A percentile compares a stretch with the other conserved stretches of the same genome.
These are phyloP conservation scores for Melanotaenia parkinsoni DNA, from an alignment of 2,797 vertebrate species.

Conservation along the genomic window DNA sequence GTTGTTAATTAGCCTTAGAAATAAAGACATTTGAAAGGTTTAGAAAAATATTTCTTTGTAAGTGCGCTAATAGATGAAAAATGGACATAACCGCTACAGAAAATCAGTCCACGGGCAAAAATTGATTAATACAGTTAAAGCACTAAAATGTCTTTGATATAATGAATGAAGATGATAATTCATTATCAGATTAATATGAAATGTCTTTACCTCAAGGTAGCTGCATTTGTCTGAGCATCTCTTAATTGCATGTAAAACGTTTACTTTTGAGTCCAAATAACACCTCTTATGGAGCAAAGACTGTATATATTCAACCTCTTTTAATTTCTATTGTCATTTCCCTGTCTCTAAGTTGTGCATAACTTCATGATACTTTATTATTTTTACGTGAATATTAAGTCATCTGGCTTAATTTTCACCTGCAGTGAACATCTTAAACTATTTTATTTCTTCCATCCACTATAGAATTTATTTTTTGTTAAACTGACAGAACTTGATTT, in stretches of 20 bases:
- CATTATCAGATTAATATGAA: neutral
- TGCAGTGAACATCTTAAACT: neutral
- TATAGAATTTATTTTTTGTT: neutral
- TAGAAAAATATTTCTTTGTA: slow-evolving; percentile 3
- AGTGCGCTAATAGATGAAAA: slow-evolving; percentile 1
- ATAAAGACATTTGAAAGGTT: slow-evolving; percentile 19
- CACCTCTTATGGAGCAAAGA: neutral
- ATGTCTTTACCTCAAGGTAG: neutral
- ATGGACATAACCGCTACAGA: neutral
- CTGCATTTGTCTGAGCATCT: neutral
- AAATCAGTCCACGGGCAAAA: neutral
- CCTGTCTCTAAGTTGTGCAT: neutral
- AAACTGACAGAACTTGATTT: neutral
- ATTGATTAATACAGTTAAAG: neutral
- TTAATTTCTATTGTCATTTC: neutral
- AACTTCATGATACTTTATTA: neutral
- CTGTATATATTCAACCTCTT: neutral
- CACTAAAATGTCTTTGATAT: neutral
- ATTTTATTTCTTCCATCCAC: neutral
- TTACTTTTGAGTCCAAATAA: neutral
- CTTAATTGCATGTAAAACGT: neutral
- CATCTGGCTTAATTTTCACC: neutral
- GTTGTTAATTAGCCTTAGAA: slow-evolving; percentile 1
- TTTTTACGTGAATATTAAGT: neutral
- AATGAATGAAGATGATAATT: neutral